phyloP scores from a whole-genome alignment of 2,113 vertebrate species.

The Tupaia chinensis region DNA sequence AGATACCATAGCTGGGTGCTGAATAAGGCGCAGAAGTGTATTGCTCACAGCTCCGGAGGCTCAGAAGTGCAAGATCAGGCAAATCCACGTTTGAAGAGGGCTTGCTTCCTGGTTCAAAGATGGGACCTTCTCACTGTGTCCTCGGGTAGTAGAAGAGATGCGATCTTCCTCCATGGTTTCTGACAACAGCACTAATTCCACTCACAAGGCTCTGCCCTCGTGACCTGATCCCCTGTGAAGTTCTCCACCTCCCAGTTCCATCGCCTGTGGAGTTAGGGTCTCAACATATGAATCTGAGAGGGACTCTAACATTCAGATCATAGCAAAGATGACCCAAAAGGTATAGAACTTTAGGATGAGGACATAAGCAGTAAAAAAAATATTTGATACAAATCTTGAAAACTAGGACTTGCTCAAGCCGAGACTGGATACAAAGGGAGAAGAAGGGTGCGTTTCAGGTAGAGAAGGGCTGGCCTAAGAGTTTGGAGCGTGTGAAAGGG shows the following conservation, averaged over 20 bases:
- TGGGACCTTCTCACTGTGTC: no score
- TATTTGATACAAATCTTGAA: neutral
- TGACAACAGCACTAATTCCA: neutral
- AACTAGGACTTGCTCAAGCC: neutral
- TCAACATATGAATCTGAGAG: neutral
- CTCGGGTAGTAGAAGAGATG: fast-evolving
- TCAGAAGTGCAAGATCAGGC: neutral
- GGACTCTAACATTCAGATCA: neutral
- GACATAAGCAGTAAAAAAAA: neutral
- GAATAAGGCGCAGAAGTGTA: neutral
- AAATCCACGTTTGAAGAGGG: neutral
- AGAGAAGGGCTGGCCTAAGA: neutral
- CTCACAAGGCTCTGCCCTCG: neutral
- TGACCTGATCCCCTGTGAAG: neutral
- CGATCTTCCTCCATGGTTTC: neutral
- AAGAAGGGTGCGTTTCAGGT: neutral
- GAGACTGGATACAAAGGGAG: neutral
- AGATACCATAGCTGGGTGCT: neutral
- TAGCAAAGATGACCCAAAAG: neutral
- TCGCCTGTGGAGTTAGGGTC: neutral
- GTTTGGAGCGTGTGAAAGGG: neutral
- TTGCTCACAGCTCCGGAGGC: neutral
- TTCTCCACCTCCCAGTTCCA: no score
- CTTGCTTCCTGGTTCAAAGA: neutral
- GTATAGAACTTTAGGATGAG: neutral